Base-by-base conservation (phyloP, 2,888 invertebrate genomes). In the Caenorhabditis sp. region DNA sequence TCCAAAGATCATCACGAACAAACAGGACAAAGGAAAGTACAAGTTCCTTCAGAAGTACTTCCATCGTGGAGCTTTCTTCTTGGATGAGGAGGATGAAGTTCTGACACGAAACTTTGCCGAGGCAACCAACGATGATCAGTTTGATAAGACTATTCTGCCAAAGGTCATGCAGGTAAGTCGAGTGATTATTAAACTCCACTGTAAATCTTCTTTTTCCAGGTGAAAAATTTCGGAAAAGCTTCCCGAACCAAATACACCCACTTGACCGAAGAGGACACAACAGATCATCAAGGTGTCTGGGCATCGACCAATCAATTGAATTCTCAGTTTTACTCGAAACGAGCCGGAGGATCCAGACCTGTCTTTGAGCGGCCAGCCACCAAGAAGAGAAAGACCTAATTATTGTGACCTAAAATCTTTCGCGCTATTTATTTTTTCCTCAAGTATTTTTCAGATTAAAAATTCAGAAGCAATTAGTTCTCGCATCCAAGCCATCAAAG, bases 31-130 rank as follows among this genome's bases (percentile, higher is more conserved):
- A 93, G 98, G 99, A 82, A 99, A 99, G 94, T 99, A 99, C 94
- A 98, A 98, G 93, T 99, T 98, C 94, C 94, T 99, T 89, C 99
- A 99, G 94, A 99, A 99, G 93, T 99, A 99, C 93, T 99, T 97
- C 93, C 99, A 99, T 94, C 95, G 99, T 92, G 99, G 99, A 93
- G 98, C 97, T 3, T 99, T 99, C 94, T 99, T 96, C 93, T 94
- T 99, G 94, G 94, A 94, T 91, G 92, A 92, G 82, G 90, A 90
- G 69, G 90, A 92, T 59, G 90, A 90, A n/a, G 90, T 92, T 31
- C 83, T 79, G 26, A 86, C 38, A 19, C 41, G 97, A 90, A 97
- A 98, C 92, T 97, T 97, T 93, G 96, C 97, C 0, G 96, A 96
- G 77, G 96, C 98, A 0, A 99, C 99, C 0, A 93, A 99, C 90